phyloP scores from a whole-genome alignment of 2,888 invertebrate species.

The Drosophila basisetae region DNA sequence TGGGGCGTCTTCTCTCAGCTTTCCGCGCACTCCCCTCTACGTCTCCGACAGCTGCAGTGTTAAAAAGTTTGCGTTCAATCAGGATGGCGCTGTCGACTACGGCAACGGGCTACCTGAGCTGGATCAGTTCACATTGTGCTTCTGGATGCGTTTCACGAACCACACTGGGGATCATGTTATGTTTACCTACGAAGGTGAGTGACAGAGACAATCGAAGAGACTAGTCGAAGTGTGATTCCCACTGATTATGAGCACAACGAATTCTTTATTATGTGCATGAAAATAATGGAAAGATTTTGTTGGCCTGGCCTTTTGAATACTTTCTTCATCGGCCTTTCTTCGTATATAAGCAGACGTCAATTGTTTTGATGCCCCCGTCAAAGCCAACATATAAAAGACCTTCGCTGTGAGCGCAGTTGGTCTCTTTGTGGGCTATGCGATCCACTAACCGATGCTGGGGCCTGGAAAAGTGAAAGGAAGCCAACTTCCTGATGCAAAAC shows the following conservation, averaged over 20 bases:
- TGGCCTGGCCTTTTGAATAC: constrained; percentile 1
- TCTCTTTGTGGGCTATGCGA: constrained; percentile 55
- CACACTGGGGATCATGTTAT: constrained; percentile 93
- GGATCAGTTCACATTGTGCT: constrained; percentile 93
- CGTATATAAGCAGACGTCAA: constrained; percentile 33
- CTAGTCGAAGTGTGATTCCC: background rate
- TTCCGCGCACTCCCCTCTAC: constrained; percentile 54
- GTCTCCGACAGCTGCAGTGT: constrained; percentile 87
- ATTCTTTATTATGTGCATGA: background rate
- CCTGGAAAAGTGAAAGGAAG: constrained; percentile 82
- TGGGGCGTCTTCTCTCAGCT: constrained; percentile 38
- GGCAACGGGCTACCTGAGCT: constrained; percentile 90
- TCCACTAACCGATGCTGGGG: constrained; percentile 37
- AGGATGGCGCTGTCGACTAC: constrained; percentile 90
- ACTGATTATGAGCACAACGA: background rate
- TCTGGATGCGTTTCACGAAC: constrained; percentile 93
- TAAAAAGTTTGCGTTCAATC: constrained; percentile 89
- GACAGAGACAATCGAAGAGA: background rate
- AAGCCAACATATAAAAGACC: constrained; percentile 34
- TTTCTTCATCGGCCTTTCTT: constrained; percentile 32
- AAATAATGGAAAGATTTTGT: background rate
- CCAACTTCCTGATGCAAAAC: constrained; percentile 72
- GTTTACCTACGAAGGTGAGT: constrained; percentile 93
- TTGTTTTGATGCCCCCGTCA: constrained; percentile 27
- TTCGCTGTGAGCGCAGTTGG: constrained; percentile 28